These are phyloP conservation scores for Seriola quinqueradiata DNA, from an alignment of 2,113 vertebrate species.

Conservation along the genomic window DNA sequence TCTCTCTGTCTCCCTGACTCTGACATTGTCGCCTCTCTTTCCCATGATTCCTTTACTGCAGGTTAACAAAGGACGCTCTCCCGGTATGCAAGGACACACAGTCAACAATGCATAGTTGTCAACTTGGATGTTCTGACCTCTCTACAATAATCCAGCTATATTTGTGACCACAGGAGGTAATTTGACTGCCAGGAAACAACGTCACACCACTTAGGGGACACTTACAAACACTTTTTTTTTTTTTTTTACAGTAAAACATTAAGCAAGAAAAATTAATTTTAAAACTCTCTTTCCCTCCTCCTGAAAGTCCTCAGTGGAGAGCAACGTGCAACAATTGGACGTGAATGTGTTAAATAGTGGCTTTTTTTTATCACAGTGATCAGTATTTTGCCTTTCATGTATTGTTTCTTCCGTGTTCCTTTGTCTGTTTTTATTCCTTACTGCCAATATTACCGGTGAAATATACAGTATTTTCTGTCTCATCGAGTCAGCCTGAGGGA, in stretches of 20 bases:
- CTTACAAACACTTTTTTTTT: not conserved
- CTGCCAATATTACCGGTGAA: not conserved
- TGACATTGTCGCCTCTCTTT: slow-evolving; percentile 26
- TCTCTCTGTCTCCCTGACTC: not conserved
- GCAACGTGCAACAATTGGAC: not conserved
- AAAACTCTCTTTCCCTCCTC: not conserved
- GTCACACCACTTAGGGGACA: not conserved
- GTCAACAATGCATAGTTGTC: not conserved
- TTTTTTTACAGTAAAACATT: not conserved
- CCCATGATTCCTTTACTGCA: slow-evolving; percentile 21
- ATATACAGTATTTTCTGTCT: slow-evolving; percentile 4
- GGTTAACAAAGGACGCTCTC: slow-evolving; percentile 41
- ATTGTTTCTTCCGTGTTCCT: not conserved
- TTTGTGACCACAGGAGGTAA: not conserved
- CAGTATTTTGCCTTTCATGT: slow-evolving; percentile 13
- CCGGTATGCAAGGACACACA: slow-evolving; percentile 24
- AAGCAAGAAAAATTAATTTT: not conserved
- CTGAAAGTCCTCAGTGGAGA: not conserved
- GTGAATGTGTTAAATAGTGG: not conserved
- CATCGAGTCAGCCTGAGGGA: not conserved
- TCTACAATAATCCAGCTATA: slow-evolving; percentile 8
- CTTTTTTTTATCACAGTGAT: slow-evolving; percentile 1
- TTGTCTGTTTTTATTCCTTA: slow-evolving; percentile 11
- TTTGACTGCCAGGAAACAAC: slow-evolving; percentile 13
- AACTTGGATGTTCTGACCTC: slow-evolving; percentile 3